phyloP scores from a whole-genome alignment of 2,113 vertebrate genomes.

The human (Homo sapiens) region GRCh38 chrX:136041501-136042000 shows the following conservation, averaged over 20 bases:
- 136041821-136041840: background rate
- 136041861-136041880: background rate
- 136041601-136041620: background rate
- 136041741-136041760: background rate
- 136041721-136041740: background rate
- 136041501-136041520: background rate
- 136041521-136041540: background rate
- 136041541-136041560: background rate
- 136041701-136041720: background rate
- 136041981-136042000: background rate
- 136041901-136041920: background rate
- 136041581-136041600: background rate
- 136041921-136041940: background rate
- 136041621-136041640: background rate
- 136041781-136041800: background rate
- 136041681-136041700: background rate
- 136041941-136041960: background rate
- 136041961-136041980: background rate
- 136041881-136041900: background rate
- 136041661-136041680: background rate
- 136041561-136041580: background rate
- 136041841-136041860: background rate
- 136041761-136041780: background rate
- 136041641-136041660: background rate
- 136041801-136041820: background rate